phyloP scores from a whole-genome alignment of 2,888 invertebrate species.

The Lasioglossum malachurum region DNA sequence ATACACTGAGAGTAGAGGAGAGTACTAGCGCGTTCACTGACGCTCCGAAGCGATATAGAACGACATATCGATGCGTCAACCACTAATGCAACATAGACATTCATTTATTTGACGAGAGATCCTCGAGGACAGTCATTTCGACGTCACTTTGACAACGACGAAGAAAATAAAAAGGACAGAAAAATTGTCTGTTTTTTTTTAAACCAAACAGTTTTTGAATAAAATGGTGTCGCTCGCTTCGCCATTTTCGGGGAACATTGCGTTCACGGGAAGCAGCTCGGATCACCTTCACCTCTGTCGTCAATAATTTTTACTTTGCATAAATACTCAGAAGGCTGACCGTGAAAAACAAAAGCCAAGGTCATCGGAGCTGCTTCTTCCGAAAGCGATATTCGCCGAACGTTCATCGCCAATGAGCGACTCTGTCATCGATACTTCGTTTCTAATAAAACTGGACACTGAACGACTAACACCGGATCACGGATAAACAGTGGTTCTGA shows the following conservation, averaged over 20 bases:
- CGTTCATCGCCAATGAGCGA: no score
- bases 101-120: not conserved
- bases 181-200: not conserved
- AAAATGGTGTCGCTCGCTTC: not conserved
- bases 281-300: no score
- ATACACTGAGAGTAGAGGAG: constrained; percentile 10
- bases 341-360: no score
- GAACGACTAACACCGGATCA: not conserved
- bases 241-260: not conserved
- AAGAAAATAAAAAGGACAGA: not conserved
- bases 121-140: no score
- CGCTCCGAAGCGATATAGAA: constrained; percentile 8
- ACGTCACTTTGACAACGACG: not conserved
- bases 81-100: constrained; percentile 5
- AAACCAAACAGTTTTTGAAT: not conserved
- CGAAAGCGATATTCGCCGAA: no score
- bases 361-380: no score
- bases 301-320: no score
- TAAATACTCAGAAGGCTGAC: no score
- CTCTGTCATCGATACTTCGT: not conserved
- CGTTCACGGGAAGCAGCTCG: no score
- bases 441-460: not conserved
- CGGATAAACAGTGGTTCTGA: not conserved
- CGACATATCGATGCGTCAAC: constrained; percentile 4
- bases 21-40: not conserved